Evolutionary conservation across 1,140 invertebrate genomes (phyloP), one percentile per base, ranked within the genome.

Genomic region (Drosophila orosa): DNA sequence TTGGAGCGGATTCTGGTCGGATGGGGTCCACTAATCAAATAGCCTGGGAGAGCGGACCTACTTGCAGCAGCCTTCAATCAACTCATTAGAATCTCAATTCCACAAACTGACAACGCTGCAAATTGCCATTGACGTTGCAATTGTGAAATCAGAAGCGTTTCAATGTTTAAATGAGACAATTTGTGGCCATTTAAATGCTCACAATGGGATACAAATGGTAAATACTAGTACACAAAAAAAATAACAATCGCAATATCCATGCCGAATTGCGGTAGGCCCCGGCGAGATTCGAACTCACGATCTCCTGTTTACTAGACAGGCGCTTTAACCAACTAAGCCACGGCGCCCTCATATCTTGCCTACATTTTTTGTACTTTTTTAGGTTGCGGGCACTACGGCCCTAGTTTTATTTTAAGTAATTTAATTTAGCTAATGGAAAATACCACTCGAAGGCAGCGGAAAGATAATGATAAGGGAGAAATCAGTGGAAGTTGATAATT

Each of bases 221-320:
- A 25, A 33, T 45, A 29, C 12, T 31, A 22, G 15, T 22, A 4
- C 4, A 15, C 5, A 29, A n/a, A 50, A 55, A 67, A 67, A 40
- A 29, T 17, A 17, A 13, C 4, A 33, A 33, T 5, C 27, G 9
- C 29, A 22, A 33, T 15, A 33, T 15, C 17, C 4, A 15, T 12
- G 1, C 0, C 1, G 10, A 29, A 7, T 47, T 37, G 42, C 22
- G 60, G 47, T 57, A 92, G 93, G 93, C 93, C 92, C 93, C 93
- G 93, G 92, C 92, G 93, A 93, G 93, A 94, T 94, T 94, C 93
- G 93, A 94, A 94, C 93, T 93, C 93, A 91, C 92, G 93, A 94
- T 94, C 93, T 94, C 93, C 93, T 94, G 93, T 93, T 94, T 94
- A 94, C 93, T 94, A 93, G 93, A 94, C 93, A 94, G 93, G 93